phyloP scores from a whole-genome alignment of 1,140 invertebrate species.

The Zeugodacus cucurbitae region DNA sequence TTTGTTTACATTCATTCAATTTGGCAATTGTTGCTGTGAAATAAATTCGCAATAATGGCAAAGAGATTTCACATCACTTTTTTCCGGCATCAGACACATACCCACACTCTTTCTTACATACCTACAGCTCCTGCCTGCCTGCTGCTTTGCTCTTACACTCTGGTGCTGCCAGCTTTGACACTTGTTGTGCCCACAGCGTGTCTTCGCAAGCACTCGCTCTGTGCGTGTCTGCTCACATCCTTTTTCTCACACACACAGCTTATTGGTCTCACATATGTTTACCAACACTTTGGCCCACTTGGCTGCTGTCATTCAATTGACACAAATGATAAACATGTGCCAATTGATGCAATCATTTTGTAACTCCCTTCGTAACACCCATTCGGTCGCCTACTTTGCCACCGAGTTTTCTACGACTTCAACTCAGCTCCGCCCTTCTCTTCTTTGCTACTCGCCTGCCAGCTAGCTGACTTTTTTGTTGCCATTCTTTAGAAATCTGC shows the following conservation, averaged over 20 bases:
- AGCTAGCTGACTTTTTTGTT: conserved; percentile 23
- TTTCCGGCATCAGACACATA: not conserved
- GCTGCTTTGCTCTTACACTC: not conserved
- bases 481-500: not conserved
- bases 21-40: conserved; percentile 6
- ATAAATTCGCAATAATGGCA: conserved; percentile 8
- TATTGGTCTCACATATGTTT: no score
- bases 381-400: not conserved
- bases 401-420: not conserved
- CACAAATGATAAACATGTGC: conserved; percentile 38
- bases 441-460: not conserved
- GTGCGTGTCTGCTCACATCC: not conserved
- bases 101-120: not conserved
- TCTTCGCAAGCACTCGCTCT: not conserved
- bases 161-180: not conserved
- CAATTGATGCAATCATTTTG: conserved; percentile 38
- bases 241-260: not conserved
- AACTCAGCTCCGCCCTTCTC: not conserved
- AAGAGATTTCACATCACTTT: not conserved
- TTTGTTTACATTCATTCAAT: conserved; percentile 4
- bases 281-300: conserved; percentile 24
- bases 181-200: not conserved
- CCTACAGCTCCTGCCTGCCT: not conserved
- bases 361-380: not conserved
- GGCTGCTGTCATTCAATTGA: conserved; percentile 31